Evolutionary conservation across 2,113 vertebrate species (phyloP).

Genomic region (Lamprologus speciosus): DNA sequence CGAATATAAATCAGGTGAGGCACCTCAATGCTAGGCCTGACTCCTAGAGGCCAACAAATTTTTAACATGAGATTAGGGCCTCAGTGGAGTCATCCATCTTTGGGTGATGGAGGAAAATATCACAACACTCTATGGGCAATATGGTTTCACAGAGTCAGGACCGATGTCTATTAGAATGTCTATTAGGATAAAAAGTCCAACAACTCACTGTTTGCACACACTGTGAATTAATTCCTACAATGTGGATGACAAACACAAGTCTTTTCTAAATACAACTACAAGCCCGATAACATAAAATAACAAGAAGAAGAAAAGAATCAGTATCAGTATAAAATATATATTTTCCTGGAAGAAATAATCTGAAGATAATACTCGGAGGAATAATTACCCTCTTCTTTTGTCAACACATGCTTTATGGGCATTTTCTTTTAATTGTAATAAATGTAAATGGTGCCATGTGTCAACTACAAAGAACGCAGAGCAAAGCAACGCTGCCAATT

Average conservation of each 20-base stretch:
- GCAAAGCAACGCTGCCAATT: constrained; percentile 46
- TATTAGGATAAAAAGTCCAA: constrained; percentile 7
- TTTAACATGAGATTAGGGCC: constrained; percentile 67
- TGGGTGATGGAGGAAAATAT: constrained; percentile 46
- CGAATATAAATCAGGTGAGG: constrained; percentile 64
- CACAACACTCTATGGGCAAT: constrained; percentile 39
- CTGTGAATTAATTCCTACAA: background rate
- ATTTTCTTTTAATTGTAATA: constrained; percentile 24
- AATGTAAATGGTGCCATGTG: constrained; percentile 23
- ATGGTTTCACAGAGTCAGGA: constrained; percentile 36
- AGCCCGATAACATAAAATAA: background rate
- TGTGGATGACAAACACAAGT: background rate
- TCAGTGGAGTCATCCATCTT: constrained; percentile 56
- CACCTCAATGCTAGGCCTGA: constrained; percentile 63
- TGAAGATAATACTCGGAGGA: background rate
- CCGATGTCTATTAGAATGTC: constrained; percentile 26
- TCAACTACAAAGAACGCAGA: constrained; percentile 32
- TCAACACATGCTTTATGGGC: background rate
- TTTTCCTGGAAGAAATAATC: background rate
- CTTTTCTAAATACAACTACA: background rate
- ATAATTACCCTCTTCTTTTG: background rate
- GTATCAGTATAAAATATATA: background rate
- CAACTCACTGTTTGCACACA: constrained; percentile 8
- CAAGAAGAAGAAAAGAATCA: background rate
- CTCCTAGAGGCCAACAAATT: constrained; percentile 64